These are phyloP conservation scores for Sebastes steindachneri DNA, from an alignment of 2,797 vertebrate genomes.

Conservation along the genomic window DNA sequence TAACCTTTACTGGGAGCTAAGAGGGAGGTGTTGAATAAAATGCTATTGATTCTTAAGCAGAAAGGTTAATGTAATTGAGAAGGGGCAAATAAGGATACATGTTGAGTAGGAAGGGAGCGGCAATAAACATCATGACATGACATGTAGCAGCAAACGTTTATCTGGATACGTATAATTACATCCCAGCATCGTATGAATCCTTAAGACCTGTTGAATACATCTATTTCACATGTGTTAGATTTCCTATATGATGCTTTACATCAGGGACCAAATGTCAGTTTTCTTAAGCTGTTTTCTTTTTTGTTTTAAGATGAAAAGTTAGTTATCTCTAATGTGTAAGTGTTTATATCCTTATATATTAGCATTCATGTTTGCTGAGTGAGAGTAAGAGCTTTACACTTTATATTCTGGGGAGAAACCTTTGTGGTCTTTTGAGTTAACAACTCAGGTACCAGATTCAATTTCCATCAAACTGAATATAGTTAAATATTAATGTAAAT, in stretches of 20 bases:
- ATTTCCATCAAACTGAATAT: neutral
- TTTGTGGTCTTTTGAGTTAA: neutral
- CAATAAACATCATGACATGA: neutral
- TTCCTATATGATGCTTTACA: neutral
- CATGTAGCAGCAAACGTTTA: neutral
- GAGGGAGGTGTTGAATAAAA: conserved; percentile 65
- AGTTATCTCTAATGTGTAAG: neutral
- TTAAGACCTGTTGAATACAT: neutral
- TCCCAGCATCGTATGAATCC: neutral
- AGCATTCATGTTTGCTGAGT: neutral
- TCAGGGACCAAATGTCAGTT: neutral
- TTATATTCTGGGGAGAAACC: neutral
- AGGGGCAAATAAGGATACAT: conserved; percentile 34
- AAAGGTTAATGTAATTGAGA: conserved; percentile 67
- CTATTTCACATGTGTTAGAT: neutral
- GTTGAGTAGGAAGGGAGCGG: conserved; percentile 11
- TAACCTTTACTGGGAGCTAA: conserved; percentile 72
- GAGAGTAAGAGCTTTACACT: neutral
- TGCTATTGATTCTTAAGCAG: conserved; percentile 57
- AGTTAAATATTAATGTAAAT: neutral
- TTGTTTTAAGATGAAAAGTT: neutral
- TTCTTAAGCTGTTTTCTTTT: neutral
- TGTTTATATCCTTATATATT: neutral
- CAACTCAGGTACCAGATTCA: neutral
- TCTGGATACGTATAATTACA: neutral